phyloP scores from a whole-genome alignment of 2,888 invertebrate species.

The Argyra leucocephala region DNA sequence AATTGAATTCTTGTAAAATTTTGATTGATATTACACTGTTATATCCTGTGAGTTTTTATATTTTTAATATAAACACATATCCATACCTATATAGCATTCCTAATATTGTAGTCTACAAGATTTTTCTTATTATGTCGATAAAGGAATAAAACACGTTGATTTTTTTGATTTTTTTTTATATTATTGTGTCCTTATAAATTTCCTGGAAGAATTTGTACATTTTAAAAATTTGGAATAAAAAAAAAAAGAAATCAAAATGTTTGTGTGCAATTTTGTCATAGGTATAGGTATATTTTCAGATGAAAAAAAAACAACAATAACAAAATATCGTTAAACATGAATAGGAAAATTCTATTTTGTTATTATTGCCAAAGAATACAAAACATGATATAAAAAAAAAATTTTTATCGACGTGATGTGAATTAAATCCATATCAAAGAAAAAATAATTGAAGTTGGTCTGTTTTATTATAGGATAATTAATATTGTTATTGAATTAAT shows the following conservation, averaged over 20 bases:
- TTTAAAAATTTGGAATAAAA: background rate
- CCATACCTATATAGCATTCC: too few relatives aligned
- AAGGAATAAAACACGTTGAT: background rate
- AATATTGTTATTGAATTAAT: too few relatives aligned
- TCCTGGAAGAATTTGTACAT: background rate
- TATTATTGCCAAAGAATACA: slow-evolving; percentile 6
- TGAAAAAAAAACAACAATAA: background rate
- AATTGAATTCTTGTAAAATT: background rate
- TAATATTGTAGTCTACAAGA: too few relatives aligned
- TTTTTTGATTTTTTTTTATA: background rate
- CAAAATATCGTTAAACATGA: background rate
- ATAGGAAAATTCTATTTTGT: slow-evolving; percentile 6
- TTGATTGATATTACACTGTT: slow-evolving; percentile 3
- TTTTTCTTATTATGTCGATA: too few relatives aligned
- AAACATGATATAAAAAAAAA: background rate
- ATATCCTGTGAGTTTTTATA: background rate
- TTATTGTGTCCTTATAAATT: background rate
- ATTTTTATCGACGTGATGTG: background rate
- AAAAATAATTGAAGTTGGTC: background rate
- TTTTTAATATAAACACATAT: background rate
- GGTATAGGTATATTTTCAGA: background rate
- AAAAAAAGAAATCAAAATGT: background rate
- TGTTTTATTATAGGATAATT: too few relatives aligned
- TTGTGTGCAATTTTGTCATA: background rate
- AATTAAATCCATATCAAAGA: background rate